phyloP scores from a whole-genome alignment of 2,797 vertebrate genomes.

The Ptychadena robeensis region DNA sequence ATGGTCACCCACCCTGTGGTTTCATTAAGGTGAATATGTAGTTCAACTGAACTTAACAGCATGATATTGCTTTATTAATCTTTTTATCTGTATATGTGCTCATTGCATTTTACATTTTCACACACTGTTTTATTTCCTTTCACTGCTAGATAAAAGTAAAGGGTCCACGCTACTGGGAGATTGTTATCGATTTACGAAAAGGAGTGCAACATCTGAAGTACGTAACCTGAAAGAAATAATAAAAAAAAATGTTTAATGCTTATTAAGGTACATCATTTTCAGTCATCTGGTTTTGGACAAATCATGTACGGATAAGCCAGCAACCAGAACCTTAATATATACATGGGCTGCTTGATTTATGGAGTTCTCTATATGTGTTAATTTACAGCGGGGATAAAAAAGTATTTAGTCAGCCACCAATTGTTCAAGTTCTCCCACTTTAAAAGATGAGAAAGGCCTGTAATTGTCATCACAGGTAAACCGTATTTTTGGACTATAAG shows the following conservation, averaged over 20 bases:
- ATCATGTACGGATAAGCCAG: not conserved
- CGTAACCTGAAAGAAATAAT: constrained; percentile 66
- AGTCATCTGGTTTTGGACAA: not conserved
- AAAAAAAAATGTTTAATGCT: constrained; percentile 65
- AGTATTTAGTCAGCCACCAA: too few species aligned
- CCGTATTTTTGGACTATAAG: too few species aligned
- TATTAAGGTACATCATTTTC: not conserved
- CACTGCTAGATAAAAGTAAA: constrained; percentile 90
- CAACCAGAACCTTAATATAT: not conserved
- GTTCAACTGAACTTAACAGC: not conserved
- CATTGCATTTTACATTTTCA: not conserved
- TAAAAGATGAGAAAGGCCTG: too few species aligned
- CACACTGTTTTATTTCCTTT: constrained; percentile 53
- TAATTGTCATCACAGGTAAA: too few species aligned
- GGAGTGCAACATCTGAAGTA: constrained; percentile 90
- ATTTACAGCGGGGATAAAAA: too few species aligned
- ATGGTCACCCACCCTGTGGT: not conserved
- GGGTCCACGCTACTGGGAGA: constrained; percentile 96
- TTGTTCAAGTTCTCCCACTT: too few species aligned
- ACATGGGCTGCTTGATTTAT: not conserved
- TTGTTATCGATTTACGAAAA: constrained; percentile 90
- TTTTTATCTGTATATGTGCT: not conserved
- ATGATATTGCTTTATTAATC: not conserved
- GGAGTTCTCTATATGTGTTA: too few species aligned
- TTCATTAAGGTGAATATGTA: not conserved